Conservation (phyloP, 2,888 invertebrate genomes). For the Drosophila buzzatii region DNA sequence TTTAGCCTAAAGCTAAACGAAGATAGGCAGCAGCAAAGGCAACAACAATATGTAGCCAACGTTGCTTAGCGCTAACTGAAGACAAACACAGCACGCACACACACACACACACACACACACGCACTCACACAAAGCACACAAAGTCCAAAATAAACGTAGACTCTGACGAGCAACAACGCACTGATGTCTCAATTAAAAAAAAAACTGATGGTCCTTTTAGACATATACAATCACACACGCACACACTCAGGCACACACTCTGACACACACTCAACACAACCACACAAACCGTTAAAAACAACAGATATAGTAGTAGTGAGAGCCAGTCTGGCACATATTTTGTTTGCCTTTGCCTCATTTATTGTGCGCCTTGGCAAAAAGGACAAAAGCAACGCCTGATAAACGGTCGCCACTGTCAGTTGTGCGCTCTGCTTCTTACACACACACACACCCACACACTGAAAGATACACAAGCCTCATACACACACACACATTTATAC, state of each 20-base stretch:
- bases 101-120: not conserved
- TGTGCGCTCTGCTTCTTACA: slow-evolving; percentile 7
- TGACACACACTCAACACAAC: slow-evolving; percentile 12
- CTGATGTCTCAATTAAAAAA: slow-evolving; percentile 77
- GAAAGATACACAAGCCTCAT: not conserved
- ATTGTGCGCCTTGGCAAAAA: slow-evolving; percentile 57
- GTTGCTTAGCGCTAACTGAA: slow-evolving; percentile 70
- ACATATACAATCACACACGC: slow-evolving; percentile 17
- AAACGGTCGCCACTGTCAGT: slow-evolving; percentile 53
- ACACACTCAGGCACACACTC: slow-evolving; percentile 10
- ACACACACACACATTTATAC: not conserved
- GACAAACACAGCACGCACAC: slow-evolving; percentile 54
- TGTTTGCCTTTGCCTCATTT: slow-evolving; percentile 78
- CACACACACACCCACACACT: slow-evolving; percentile 10
- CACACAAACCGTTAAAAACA: slow-evolving; percentile 18
- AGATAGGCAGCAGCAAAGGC: slow-evolving; percentile 47
- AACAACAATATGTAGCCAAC: slow-evolving; percentile 25
- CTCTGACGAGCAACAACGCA: slow-evolving; percentile 40
- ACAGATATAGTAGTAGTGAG: slow-evolving; percentile 29
- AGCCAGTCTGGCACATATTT: slow-evolving; percentile 64
- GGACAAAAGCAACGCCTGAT: slow-evolving; percentile 52
- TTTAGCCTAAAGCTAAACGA: slow-evolving; percentile 75
- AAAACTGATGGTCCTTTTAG: slow-evolving; percentile 65
- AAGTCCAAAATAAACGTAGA: slow-evolving; percentile 51
- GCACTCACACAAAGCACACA: slow-evolving; percentile 7